Evolutionary conservation across 2,113 vertebrate genomes (phyloP).

Genomic region (Uropsilus gracilis): DNA sequence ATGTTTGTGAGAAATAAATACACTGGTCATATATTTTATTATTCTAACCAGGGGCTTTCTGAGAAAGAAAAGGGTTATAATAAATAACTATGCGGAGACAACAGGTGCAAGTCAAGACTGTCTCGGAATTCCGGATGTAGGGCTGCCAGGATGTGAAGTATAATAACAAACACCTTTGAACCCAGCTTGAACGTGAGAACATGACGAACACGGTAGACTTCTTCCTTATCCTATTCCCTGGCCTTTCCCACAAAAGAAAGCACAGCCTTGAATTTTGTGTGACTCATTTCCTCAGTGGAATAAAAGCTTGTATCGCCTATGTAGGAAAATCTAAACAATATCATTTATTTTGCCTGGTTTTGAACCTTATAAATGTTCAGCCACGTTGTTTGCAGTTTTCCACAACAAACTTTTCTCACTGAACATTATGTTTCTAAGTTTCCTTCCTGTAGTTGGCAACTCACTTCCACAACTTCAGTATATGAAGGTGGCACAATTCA

Average conservation of each 20-base stretch:
- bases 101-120: neutral
- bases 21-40: neutral
- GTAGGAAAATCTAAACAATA: neutral
- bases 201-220: neutral
- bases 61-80: neutral
- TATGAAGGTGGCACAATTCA: neutral
- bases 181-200: neutral
- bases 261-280: neutral
- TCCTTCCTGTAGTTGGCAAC: neutral
- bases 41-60: conserved; percentile 12
- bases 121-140: neutral
- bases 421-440: neutral
- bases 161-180: neutral
- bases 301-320: neutral
- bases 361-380: neutral
- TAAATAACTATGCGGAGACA: neutral
- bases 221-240: neutral
- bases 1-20: conserved; percentile 10
- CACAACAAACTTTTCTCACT: neutral
- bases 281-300: neutral
- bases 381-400: neutral
- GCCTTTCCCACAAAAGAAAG: neutral
- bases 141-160: neutral
- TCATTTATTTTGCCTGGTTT: neutral
- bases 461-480: neutral